phyloP scores from a whole-genome alignment of 2,113 vertebrate genomes.

The Chaetorhynchus papuensis region DNA sequence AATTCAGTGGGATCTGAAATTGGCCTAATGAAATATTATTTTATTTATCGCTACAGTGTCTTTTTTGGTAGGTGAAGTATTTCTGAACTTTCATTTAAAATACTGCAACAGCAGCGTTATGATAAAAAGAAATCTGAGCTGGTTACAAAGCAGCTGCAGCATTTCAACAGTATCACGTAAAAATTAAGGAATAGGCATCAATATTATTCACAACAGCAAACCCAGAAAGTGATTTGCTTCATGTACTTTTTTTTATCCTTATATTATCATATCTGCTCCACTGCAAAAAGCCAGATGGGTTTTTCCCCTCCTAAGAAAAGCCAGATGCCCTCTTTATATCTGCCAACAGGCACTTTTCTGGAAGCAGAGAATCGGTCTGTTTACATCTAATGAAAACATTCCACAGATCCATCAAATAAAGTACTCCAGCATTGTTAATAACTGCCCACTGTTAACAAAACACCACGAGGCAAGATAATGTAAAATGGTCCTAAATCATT shows the following conservation, averaged over 20 bases:
- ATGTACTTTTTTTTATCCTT: background rate
- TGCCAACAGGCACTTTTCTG: background rate
- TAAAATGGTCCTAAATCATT: background rate
- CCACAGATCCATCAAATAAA: background rate
- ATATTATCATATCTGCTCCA: background rate
- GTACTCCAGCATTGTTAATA: background rate
- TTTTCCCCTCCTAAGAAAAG: slow-evolving; percentile 2
- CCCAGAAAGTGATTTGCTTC: background rate
- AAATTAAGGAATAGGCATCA: background rate
- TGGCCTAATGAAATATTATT: background rate
- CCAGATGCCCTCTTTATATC: background rate
- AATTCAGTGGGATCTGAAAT: background rate
- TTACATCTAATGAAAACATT: slow-evolving; percentile 13
- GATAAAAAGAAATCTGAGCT: background rate
- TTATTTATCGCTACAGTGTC: background rate
- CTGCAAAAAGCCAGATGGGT: background rate
- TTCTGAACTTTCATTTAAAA: background rate
- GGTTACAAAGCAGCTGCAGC: background rate
- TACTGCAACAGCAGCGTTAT: background rate
- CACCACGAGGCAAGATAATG: background rate
- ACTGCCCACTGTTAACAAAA: background rate
- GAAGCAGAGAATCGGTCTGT: background rate
- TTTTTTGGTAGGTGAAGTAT: background rate
- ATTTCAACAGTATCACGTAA: background rate
- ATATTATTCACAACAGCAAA: background rate